phyloP scores from a whole-genome alignment of 1,140 invertebrate species.

The Microplitis demolitor region DNA sequence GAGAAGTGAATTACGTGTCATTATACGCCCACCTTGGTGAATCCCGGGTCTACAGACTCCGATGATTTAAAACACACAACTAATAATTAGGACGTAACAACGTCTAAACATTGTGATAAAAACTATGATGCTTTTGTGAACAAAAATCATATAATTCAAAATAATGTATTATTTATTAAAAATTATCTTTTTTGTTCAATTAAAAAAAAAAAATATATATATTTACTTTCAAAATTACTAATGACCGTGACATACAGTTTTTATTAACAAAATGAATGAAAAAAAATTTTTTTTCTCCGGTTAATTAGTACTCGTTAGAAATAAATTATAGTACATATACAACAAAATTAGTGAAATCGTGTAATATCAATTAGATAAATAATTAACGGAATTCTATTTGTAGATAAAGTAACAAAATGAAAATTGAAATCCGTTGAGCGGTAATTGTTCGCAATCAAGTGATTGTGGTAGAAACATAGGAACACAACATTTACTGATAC shows the following conservation, averaged over 20 bases:
- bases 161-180: too few relatives aligned
- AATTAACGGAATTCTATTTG: too few relatives aligned
- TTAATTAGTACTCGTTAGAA: too few relatives aligned
- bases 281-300: too few relatives aligned
- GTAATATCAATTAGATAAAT: too few relatives aligned
- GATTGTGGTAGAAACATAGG: background rate
- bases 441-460: background rate
- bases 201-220: too few relatives aligned
- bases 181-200: too few relatives aligned
- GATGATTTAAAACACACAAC: constrained; percentile 27
- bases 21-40: constrained; percentile 23
- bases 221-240: too few relatives aligned
- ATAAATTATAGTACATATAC: too few relatives aligned
- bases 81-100: constrained; percentile 22
- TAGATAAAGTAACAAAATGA: background rate
- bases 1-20: constrained; percentile 24
- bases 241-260: too few relatives aligned
- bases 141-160: background rate
- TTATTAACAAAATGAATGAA: too few relatives aligned
- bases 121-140: constrained; percentile 1
- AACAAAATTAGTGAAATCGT: too few relatives aligned
- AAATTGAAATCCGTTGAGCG: background rate
- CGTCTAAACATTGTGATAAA: constrained; percentile 16
- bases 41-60: constrained; percentile 14
- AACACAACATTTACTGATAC: background rate